Evolutionary conservation across 2,113 vertebrate species (phyloP).

Genomic region (Lampris megalopsis): DNA sequence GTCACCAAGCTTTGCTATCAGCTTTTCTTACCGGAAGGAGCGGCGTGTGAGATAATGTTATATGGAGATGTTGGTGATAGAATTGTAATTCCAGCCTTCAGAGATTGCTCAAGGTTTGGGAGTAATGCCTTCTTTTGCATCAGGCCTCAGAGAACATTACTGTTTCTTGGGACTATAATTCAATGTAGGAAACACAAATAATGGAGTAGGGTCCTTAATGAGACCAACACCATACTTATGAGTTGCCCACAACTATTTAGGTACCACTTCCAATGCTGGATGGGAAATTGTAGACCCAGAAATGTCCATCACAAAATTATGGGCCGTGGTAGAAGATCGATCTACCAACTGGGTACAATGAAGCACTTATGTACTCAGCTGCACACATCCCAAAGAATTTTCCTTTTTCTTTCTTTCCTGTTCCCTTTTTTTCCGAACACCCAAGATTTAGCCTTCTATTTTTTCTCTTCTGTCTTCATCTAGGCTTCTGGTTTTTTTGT

Average conservation of each 20-base stretch:
- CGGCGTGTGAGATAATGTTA: not conserved
- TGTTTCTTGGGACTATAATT: not conserved
- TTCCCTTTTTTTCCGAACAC: too few species aligned
- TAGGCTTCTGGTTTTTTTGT: too few species aligned
- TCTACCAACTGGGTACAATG: not conserved
- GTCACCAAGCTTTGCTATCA: not conserved
- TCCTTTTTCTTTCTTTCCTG: too few species aligned
- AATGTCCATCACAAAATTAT: not conserved
- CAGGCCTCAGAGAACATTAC: not conserved
- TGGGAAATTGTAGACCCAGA: not conserved
- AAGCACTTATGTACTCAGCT: too few species aligned
- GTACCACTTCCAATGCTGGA: not conserved
- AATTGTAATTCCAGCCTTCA: not conserved
- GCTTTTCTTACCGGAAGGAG: not conserved
- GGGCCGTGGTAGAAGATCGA: not conserved
- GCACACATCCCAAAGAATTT: too few species aligned
- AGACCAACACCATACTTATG: conserved; percentile 2
- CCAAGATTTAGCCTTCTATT: too few species aligned
- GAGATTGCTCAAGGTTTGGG: not conserved
- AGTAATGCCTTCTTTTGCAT: not conserved
- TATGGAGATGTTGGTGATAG: not conserved
- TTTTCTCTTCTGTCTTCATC: too few species aligned
- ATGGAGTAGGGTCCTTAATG: not conserved
- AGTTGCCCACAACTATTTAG: not conserved
- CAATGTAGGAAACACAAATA: not conserved